Evolutionary conservation across 2,113 vertebrate genomes (phyloP), one percentile per base, ranked within the genome.

Genomic region (Alces alces): DNA sequence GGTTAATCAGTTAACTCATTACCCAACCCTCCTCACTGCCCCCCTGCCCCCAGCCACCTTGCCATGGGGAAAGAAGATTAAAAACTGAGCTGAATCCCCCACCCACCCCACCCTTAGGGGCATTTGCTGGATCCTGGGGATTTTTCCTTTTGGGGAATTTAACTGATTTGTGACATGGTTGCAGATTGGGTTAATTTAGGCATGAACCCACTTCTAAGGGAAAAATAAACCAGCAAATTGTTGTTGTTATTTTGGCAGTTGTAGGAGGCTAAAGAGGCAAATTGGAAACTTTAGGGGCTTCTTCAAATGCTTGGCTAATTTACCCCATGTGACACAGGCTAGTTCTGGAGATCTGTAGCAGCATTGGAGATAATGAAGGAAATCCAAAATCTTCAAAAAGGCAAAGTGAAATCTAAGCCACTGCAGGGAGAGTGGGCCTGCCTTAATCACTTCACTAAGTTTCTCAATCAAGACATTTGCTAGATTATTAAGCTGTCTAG

Each of bases 91-190:
- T 58, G 3, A 45, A 78, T 25, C 86, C 76, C 55, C 78, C 61
- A 70, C 23, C 43, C 9, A 9, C 61, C 33, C 33, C 33, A n/a
- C 61, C 43, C 30, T 13, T 50, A 30, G 3, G 15, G 23, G 80
- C 45, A 47, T 58, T 73, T 79, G 3, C 39, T 88, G 47, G 57
- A 84, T 36, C 28, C 43, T 93, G 47, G n/a, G 47, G 85, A 47
- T 27, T 84, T 95, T 93, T 96, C 45, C 80, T 13, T 94, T 54
- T 89, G 70, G 60, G 50, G 83, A 70, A 94, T 80, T 47, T 88
- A 84, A 52, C n/a, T 86, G n/a, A 92, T 47, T 95, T 52, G 50
- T 33, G 36, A 12, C 6, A 78, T 19, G 11, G 1, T 9, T 94
- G 25, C 6, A 80, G 47, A 66, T 12, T 73, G 45, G 11, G 25